Base-by-base conservation (phyloP, 2,888 invertebrate genomes). In the Steinernema scapterisci region DNA sequence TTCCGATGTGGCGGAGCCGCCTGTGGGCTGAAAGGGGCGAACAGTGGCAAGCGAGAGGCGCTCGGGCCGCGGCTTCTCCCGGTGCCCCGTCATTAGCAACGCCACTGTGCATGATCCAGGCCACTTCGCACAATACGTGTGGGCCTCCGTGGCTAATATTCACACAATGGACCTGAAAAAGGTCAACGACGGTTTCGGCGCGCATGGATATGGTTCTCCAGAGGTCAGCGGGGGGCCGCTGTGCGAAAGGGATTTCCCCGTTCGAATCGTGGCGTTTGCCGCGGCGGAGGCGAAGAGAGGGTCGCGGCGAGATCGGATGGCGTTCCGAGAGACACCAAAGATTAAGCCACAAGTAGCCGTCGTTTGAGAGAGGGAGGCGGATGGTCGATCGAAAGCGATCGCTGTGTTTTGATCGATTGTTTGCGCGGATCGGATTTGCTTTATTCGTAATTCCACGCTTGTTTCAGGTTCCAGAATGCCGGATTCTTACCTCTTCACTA, bases 401-500 rank as follows among this genome's bases (percentile, higher is more conserved):
- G 63, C 2, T 7, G 19, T 23, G 23, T 13, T 19, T 19, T 54
- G 54, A 54, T 54, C 54, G 48, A 48, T 48, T 19, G 48, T 48
- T 48, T 19, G 54, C 54, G 54, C 54, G 23, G 21, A 54, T 9
- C 9, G n/a, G n/a, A 38, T 38, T 38, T 38, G 5, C 5, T 38
- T 38, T 6, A 6, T 38, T 38, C 38, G 3, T 38, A 38, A 6
- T 38, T n/a, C n/a, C n/a, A n/a, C n/a, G n/a, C n/a, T n/a, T n/a
- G 3, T 38, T 38, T 9, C 38, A 38, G 38, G 38, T 38, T 9
- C 38, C 38, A 38, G 3, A 6, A 63, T 63, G 63, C 23, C 63
- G 63, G 63, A 63, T 16, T 7, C 31, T 1, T 63, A 27, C 63
- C 63, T 63, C 63, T 63, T 63, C 63, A 63, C 63, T 9, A 63